Conservation (phyloP, 2,113 vertebrate genomes). For the Lamprologus speciosus region DNA sequence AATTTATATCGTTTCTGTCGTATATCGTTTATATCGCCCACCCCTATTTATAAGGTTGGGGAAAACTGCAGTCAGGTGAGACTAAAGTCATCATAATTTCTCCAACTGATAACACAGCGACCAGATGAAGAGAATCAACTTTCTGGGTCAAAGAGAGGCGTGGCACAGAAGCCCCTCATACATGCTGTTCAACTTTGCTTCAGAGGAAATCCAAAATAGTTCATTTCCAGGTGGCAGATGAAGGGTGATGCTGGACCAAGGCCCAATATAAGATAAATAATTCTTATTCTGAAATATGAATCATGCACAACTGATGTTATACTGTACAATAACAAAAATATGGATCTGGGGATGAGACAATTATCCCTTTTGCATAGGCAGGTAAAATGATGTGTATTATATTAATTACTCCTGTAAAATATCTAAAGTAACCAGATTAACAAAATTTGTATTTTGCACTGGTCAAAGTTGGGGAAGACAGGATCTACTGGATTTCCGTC, state of each 20-base stretch:
- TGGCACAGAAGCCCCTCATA: not conserved
- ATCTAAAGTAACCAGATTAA: not conserved
- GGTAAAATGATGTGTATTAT: not conserved
- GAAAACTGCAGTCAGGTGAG: not conserved
- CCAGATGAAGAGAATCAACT: accelerated
- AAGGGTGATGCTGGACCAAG: not conserved
- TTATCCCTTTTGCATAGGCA: not conserved
- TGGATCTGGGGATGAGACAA: not conserved
- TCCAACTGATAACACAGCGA: not conserved
- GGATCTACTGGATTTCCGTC: not conserved
- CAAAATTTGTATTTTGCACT: not conserved
- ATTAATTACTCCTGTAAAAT: not conserved
- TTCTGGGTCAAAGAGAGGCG: not conserved
- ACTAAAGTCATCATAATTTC: not conserved
- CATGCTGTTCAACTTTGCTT: not conserved
- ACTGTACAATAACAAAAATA: not conserved
- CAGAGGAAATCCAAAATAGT: not conserved
- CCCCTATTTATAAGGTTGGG: not conserved
- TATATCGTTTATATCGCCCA: too few species aligned
- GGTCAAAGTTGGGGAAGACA: not conserved
- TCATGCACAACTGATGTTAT: not conserved
- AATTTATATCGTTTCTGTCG: too few species aligned
- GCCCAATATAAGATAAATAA: not conserved
- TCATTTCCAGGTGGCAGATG: not conserved
- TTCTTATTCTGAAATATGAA: not conserved